Conservation (phyloP, 2,113 vertebrate genomes). For the Sturnus vulgaris region DNA sequence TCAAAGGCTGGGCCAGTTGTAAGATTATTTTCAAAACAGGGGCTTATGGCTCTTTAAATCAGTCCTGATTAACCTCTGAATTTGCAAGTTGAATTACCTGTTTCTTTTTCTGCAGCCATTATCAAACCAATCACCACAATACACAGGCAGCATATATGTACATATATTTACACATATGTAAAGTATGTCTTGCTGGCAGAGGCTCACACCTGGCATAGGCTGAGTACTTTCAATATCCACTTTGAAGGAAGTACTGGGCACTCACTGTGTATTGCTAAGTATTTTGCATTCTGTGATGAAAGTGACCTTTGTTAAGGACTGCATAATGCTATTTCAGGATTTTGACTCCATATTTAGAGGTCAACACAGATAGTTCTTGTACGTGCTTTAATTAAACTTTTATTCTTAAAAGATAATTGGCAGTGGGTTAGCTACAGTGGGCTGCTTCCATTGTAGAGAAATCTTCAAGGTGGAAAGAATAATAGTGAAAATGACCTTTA, state of each 20-base stretch:
- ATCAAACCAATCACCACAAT: neutral
- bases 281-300: neutral
- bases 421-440: neutral
- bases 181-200: neutral
- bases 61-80: neutral
- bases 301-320: neutral
- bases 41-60: neutral
- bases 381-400: conserved; percentile 20
- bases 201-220: neutral
- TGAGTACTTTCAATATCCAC: neutral
- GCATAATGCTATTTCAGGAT: neutral
- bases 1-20: neutral
- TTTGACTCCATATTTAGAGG: neutral
- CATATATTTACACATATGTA: neutral
- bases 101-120: neutral
- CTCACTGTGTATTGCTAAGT: neutral
- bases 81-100: neutral
- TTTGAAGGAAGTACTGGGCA: neutral
- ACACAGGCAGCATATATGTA: neutral
- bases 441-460: neutral
- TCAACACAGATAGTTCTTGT: neutral
- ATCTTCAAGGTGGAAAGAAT: neutral
- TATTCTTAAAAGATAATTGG: neutral
- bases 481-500: neutral
- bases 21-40: neutral